These are phyloP conservation scores for Eupsilia transversa DNA, from an alignment of 2,888 invertebrate species.

Conservation along the genomic window DNA sequence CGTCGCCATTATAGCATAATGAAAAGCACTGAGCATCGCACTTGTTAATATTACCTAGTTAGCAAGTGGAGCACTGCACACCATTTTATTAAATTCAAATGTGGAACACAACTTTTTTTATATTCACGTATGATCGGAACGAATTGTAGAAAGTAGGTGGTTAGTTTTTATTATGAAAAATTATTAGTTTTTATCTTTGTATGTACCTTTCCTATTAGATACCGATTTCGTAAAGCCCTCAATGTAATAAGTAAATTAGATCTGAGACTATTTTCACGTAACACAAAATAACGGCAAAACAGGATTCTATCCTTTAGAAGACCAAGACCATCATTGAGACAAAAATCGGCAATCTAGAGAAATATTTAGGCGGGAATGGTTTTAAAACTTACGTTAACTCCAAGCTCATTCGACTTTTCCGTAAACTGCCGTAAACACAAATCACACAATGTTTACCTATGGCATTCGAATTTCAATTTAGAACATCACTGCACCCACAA, in stretches of 20 bases:
- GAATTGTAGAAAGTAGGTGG: slow-evolving; percentile 27
- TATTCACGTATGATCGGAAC: slow-evolving; percentile 34
- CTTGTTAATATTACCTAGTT: slow-evolving; percentile 64
- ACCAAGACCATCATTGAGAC: not conserved
- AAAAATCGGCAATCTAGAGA: not conserved
- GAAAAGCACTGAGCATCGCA: slow-evolving; percentile 54
- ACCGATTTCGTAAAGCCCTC: not conserved
- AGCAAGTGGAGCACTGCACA: slow-evolving; percentile 60
- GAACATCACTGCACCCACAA: slow-evolving; percentile 18
- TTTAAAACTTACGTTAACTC: slow-evolving; percentile 27
- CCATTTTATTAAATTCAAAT: slow-evolving; percentile 56
- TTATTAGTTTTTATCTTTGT: not conserved
- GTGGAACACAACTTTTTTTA: slow-evolving; percentile 42
- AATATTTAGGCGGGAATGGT: not conserved
- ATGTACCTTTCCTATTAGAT: not conserved
- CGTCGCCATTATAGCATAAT: slow-evolving; percentile 44
- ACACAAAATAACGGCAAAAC: not conserved
- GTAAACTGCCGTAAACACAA: slow-evolving; percentile 19
- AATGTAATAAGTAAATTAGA: not conserved
- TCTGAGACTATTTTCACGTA: not conserved
- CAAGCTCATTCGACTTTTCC: not conserved
- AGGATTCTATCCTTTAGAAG: not conserved
- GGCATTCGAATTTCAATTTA: slow-evolving; percentile 31
- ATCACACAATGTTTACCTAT: not conserved
- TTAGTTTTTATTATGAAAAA: not conserved